phyloP scores from a whole-genome alignment of 2,113 vertebrate species.

The Poicephalus meyeri region DNA sequence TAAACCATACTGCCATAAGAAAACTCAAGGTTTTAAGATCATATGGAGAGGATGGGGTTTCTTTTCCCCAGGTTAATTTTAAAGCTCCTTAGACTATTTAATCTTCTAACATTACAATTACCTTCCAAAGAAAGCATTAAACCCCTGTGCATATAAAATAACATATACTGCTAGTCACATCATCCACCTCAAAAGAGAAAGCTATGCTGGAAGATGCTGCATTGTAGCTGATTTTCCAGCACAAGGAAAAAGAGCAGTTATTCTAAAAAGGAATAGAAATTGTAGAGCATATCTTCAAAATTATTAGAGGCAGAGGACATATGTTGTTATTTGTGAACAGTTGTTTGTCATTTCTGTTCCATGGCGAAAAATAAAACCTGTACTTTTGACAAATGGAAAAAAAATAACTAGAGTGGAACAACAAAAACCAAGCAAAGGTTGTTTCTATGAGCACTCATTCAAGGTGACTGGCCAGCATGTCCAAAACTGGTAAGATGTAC shows the following conservation, averaged over 20 bases:
- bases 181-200: neutral
- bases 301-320: neutral
- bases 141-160: neutral
- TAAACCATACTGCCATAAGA: neutral
- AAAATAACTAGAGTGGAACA: neutral
- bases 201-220: neutral
- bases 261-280: neutral
- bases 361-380: neutral
- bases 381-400: neutral
- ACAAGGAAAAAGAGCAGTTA: neutral
- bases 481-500: neutral
- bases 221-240: neutral
- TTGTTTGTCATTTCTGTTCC: neutral
- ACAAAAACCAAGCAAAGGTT: neutral
- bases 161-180: neutral
- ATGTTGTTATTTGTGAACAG: neutral
- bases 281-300: neutral
- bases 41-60: neutral
- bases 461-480: neutral
- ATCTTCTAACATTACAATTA: neutral
- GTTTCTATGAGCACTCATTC: neutral
- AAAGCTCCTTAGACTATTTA: neutral
- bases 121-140: neutral
- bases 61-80: neutral
- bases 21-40: neutral